Percentiles rank a stretch among this genome's conserved stretches.
phyloP scores from a whole-genome alignment of 2,113 vertebrate species.

The Ptilonorhynchus violaceus region DNA sequence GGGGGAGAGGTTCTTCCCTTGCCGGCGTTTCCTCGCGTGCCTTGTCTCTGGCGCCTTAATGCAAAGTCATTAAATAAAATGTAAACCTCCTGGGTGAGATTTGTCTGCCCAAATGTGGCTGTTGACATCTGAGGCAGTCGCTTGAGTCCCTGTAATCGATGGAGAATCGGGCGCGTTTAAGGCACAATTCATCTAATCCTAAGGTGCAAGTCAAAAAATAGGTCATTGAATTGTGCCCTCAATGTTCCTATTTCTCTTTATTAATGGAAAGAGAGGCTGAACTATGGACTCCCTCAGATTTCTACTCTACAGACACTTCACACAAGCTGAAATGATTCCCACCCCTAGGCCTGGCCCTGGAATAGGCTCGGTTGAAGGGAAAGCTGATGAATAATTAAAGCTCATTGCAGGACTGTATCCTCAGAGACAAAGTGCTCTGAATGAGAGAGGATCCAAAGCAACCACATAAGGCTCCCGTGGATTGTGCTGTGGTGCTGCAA shows the following conservation, averaged over 20 bases:
- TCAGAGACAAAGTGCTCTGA: neutral
- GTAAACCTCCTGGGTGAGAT: constrained; percentile 29
- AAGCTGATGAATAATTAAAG: constrained; percentile 19
- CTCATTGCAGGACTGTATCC: neutral
- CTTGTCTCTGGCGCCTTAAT: neutral
- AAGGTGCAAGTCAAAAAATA: constrained; percentile 21
- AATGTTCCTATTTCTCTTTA: constrained; percentile 2
- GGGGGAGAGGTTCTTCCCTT: neutral
- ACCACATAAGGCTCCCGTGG: neutral
- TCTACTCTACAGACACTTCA: neutral
- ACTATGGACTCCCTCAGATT: neutral
- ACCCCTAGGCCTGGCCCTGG: neutral
- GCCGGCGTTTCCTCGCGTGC: neutral
- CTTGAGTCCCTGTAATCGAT: neutral
- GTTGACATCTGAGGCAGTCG: constrained; percentile 3
- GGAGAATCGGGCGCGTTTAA: neutral
- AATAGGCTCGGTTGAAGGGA: neutral
- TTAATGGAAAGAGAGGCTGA: neutral
- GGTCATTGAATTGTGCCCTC: neutral
- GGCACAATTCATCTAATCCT: neutral
- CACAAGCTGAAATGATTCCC: neutral
- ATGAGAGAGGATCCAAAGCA: neutral
- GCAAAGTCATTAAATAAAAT: constrained; percentile 18
- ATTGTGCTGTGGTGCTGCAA: neutral
- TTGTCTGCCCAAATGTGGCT: constrained; percentile 6